Evolutionary conservation across 2,797 vertebrate species (phyloP).

Genomic region (Acipenser oxyrinchus): DNA sequence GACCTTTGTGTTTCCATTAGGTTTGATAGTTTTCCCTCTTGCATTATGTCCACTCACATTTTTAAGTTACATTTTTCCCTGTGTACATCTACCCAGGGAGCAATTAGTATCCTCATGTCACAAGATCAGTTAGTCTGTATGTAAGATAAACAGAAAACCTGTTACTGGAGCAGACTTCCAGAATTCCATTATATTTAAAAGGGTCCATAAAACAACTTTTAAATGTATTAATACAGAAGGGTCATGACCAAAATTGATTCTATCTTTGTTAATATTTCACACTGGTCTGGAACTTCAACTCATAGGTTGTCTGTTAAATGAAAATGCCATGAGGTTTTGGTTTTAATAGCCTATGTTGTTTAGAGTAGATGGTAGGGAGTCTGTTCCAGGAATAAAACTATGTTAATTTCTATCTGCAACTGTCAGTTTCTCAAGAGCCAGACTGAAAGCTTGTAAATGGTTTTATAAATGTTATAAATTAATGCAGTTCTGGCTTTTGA

Average conservation of each 20-base stretch:
- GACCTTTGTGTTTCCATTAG: constrained; percentile 93
- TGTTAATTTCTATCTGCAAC: not conserved
- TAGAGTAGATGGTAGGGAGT: not conserved
- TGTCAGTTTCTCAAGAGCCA: too few relatives aligned
- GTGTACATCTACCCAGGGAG: constrained; percentile 72
- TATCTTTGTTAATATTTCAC: not conserved
- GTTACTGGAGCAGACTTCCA: constrained; percentile 61
- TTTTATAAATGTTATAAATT: too few relatives aligned
- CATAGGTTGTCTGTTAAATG: constrained; percentile 1
- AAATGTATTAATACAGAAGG: constrained; percentile 39
- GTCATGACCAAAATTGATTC: not conserved
- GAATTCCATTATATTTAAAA: constrained; percentile 47
- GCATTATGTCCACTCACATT: constrained; percentile 60
- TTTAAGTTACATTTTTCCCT: constrained; percentile 70
- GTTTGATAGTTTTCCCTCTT: constrained; percentile 62
- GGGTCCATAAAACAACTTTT: constrained; percentile 47
- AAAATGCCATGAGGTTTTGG: constrained; percentile 11
- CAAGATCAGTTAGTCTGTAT: constrained; percentile 56
- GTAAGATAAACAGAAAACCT: constrained; percentile 47
- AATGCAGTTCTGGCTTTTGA: too few relatives aligned
- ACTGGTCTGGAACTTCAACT: not conserved
- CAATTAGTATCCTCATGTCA: constrained; percentile 61
- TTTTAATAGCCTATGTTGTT: not conserved
- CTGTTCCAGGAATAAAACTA: not conserved
- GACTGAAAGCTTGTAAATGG: too few relatives aligned